Conservation (phyloP, 2,888 invertebrate genomes). For the Sialis lutaria region DNA sequence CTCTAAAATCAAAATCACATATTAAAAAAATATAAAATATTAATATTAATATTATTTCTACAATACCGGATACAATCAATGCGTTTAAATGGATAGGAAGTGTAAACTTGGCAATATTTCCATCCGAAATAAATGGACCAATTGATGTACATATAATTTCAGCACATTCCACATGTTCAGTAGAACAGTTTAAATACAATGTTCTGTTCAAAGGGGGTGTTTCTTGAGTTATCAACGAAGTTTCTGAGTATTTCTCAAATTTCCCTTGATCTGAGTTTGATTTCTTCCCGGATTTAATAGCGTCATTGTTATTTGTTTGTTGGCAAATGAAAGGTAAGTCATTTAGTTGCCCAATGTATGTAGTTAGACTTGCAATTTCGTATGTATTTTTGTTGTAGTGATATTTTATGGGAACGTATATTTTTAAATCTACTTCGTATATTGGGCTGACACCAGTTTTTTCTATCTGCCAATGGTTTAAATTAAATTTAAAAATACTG, state of each 20-base stretch:
- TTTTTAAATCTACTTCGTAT: constrained; percentile 17
- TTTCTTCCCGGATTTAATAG: too few species aligned
- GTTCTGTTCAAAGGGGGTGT: neutral
- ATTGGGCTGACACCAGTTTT: constrained; percentile 25
- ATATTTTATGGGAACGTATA: constrained; percentile 19
- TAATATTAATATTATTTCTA: too few species aligned
- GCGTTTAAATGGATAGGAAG: too few species aligned
- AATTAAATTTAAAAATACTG: neutral
- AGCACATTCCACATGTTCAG: neutral
- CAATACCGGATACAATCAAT: too few species aligned
- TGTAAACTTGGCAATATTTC: too few species aligned
- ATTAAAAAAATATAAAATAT: too few species aligned
- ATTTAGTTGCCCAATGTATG: neutral
- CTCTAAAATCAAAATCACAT: constrained; percentile 10
- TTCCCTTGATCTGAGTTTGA: too few species aligned
- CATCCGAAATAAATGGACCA: neutral
- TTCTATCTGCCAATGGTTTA: constrained; percentile 8
- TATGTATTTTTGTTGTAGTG: neutral
- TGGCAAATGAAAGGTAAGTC: neutral
- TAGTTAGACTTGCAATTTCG: neutral
- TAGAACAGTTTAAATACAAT: constrained; percentile 1
- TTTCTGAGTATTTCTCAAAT: too few species aligned
- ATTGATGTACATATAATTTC: neutral
- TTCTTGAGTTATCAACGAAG: neutral
- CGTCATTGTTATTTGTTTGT: too few species aligned